Conservation (phyloP, 1,140 invertebrate genomes). For the Hetaerina americana region DNA sequence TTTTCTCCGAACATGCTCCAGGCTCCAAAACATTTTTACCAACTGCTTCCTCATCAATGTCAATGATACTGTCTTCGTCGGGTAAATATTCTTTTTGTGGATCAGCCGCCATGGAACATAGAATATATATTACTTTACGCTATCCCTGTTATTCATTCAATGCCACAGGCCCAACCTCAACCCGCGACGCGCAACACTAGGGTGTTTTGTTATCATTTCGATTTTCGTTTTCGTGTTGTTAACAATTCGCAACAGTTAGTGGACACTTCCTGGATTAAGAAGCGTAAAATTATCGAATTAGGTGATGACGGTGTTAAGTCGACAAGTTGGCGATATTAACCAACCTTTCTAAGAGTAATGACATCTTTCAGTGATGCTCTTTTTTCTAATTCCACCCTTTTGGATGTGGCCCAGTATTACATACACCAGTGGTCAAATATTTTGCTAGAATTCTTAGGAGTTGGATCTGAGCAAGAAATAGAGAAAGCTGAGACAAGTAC, state of each 20-base stretch:
- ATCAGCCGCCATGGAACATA: neutral
- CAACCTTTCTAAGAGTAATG: neutral
- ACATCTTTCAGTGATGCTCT: neutral
- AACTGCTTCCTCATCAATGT: constrained; percentile 22
- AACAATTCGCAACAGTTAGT: no score
- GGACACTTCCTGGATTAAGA: no score
- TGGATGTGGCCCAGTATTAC: neutral
- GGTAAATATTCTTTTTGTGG: neutral
- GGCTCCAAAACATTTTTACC: constrained; percentile 33
- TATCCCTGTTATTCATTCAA: no score
- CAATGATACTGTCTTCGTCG: neutral
- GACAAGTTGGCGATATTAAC: neutral
- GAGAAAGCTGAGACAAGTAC: neutral
- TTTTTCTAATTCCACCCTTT: neutral
- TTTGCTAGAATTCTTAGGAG: neutral
- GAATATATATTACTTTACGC: no score
- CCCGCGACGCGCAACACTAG: no score
- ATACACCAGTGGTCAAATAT: neutral
- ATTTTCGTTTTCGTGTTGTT: neutral
- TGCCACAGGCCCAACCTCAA: no score
- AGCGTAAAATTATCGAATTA: no score
- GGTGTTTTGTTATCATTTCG: no score
- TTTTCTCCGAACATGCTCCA: constrained; percentile 43
- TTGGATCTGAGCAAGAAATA: neutral
- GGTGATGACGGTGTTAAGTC: neutral